These are phyloP conservation scores for Plagodis dolabraria DNA, from an alignment of 2,888 invertebrate genomes.

Conservation along the genomic window DNA sequence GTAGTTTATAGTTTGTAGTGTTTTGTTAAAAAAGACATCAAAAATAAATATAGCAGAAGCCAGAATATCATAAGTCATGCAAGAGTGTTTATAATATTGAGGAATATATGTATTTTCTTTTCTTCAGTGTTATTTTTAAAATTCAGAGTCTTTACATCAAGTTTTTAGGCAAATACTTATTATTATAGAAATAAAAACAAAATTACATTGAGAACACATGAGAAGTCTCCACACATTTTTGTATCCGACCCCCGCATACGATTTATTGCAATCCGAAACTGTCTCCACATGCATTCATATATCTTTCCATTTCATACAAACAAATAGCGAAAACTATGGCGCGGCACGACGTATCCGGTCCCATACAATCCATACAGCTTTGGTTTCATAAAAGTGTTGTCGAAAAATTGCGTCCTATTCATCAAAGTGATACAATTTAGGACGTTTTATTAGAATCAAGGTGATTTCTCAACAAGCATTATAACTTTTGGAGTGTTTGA, in stretches of 20 bases:
- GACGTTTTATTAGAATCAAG: slow-evolving; percentile 15
- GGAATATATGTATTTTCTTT: too few relatives aligned
- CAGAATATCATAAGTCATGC: too few relatives aligned
- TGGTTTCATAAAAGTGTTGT: slow-evolving; percentile 49
- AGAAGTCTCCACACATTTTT: slow-evolving; percentile 42
- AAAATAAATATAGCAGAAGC: too few relatives aligned
- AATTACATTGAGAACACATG: too few relatives aligned
- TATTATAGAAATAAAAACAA: too few relatives aligned
- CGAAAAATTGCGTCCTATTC: slow-evolving; percentile 44
- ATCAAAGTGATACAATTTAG: slow-evolving; percentile 39
- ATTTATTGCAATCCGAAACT: slow-evolving; percentile 80
- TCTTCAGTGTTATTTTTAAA: too few relatives aligned
- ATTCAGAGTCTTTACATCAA: too few relatives aligned
- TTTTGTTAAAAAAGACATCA: too few relatives aligned
- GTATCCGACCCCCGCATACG: slow-evolving; percentile 68
- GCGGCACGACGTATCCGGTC: slow-evolving; percentile 72
- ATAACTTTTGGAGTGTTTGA: slow-evolving; percentile 12
- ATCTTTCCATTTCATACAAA: slow-evolving; percentile 64
- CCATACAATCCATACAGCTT: slow-evolving; percentile 52
- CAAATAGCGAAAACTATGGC: slow-evolving; percentile 53
- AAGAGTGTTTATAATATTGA: too few relatives aligned
- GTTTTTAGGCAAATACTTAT: too few relatives aligned
- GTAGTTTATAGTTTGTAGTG: too few relatives aligned
- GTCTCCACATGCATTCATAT: slow-evolving; percentile 75
- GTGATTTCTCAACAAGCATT: slow-evolving; percentile 15